Conservation (phyloP, 2,113 vertebrate genomes). For the Otocyon megalotis region DNA sequence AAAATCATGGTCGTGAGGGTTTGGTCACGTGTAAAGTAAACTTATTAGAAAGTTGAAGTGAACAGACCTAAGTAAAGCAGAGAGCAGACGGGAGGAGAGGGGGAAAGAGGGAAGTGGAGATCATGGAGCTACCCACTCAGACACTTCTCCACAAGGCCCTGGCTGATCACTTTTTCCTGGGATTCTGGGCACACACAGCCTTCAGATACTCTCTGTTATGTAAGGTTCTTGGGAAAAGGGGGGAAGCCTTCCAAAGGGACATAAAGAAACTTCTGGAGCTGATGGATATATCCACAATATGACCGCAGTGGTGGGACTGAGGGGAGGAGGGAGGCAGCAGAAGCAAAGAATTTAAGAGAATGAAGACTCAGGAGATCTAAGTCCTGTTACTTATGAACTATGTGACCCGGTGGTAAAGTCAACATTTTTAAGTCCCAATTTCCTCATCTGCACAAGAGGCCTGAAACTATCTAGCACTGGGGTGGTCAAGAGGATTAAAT, state of each 20-base stretch:
- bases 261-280: background rate
- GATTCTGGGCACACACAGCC: background rate
- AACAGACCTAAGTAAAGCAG: background rate
- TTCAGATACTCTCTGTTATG: background rate
- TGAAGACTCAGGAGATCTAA: background rate
- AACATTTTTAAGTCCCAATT: conserved; percentile 26
- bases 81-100: background rate
- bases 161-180: background rate
- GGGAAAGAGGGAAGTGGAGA: background rate
- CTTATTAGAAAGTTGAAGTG: background rate
- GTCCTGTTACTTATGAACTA: background rate
- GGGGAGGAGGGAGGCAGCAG: background rate
- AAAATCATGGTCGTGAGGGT: fast-evolving
- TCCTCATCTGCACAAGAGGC: conserved; percentile 23
- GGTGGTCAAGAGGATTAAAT: background rate
- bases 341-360: background rate
- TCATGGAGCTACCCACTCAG: background rate
- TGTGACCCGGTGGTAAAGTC: background rate
- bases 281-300: background rate
- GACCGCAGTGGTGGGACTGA: background rate
- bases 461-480: background rate
- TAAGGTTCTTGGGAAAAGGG: background rate
- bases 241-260: background rate
- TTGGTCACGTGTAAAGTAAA: background rate
- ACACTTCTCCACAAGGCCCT: too few relatives aligned